phyloP scores from a whole-genome alignment of 2,888 invertebrate genomes.

The Calliopum simillimum region DNA sequence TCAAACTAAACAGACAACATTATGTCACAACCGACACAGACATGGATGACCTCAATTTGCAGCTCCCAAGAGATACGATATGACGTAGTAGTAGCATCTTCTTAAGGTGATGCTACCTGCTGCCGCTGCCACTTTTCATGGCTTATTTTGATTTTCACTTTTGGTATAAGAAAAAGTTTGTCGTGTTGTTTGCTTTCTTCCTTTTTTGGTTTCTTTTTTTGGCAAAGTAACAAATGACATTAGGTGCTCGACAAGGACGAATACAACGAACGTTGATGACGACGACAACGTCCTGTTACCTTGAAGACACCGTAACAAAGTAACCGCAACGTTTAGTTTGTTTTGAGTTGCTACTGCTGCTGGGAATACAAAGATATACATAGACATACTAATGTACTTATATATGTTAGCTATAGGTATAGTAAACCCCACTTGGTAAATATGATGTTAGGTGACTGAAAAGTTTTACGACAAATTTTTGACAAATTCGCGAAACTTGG shows the following conservation, averaged over 20 bases:
- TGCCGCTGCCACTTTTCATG: conserved; percentile 1
- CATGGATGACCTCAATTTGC: conserved; percentile 31
- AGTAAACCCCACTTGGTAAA: too few species aligned
- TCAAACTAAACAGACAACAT: conserved; percentile 17
- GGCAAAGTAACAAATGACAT: conserved; percentile 32
- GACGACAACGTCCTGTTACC: conserved; percentile 39
- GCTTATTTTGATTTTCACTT: neutral
- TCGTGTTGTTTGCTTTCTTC: neutral
- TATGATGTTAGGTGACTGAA: too few species aligned
- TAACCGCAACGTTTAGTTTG: conserved; percentile 28
- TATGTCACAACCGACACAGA: conserved; percentile 14
- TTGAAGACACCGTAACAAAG: conserved; percentile 38
- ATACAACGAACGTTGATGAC: conserved; percentile 31
- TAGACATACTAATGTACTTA: too few species aligned
- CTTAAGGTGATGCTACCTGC: neutral
- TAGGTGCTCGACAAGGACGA: neutral
- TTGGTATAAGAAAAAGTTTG: neutral
- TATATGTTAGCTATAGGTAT: too few species aligned
- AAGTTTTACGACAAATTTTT: too few species aligned
- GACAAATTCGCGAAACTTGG: too few species aligned
- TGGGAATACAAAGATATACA: too few species aligned
- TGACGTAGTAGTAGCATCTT: neutral
- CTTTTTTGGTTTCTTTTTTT: neutral
- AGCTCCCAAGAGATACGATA: conserved; percentile 15
- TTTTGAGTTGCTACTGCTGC: neutral